These are phyloP conservation scores for Brachypterus glaber DNA, from an alignment of 2,888 invertebrate genomes.

Conservation along the genomic window DNA sequence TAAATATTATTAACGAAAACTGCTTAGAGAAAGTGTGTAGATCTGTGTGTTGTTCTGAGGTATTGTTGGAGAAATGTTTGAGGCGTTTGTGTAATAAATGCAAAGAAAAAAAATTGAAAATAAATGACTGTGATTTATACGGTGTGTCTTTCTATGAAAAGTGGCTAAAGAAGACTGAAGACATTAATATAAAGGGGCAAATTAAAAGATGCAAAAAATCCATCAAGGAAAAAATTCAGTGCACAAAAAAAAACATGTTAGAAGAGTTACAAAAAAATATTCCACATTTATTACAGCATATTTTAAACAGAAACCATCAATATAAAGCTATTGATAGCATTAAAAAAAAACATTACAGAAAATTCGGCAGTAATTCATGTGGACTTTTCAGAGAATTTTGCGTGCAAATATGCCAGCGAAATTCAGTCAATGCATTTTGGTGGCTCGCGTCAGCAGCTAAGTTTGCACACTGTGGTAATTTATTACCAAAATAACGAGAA, in stretches of 20 bases:
- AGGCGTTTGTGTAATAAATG: too few relatives aligned
- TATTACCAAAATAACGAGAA: too few relatives aligned
- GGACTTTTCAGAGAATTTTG: slow-evolving; percentile 9
- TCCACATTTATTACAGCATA: slow-evolving; percentile 8
- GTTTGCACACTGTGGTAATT: slow-evolving; percentile 9
- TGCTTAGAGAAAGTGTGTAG: not conserved
- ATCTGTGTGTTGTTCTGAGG: not conserved
- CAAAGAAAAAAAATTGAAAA: too few relatives aligned
- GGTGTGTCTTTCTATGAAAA: too few relatives aligned
- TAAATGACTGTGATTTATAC: too few relatives aligned
- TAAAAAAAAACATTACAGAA: slow-evolving; percentile 1
- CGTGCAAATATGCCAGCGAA: slow-evolving; percentile 9
- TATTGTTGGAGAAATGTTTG: too few relatives aligned
- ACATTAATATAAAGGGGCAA: too few relatives aligned
- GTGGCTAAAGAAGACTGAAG: too few relatives aligned
- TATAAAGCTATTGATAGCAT: slow-evolving; percentile 3
- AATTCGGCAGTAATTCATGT: slow-evolving; percentile 9
- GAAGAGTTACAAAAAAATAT: too few relatives aligned
- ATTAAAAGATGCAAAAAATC: too few relatives aligned
- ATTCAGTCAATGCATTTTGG: slow-evolving; percentile 13
- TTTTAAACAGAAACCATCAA: slow-evolving; percentile 10
- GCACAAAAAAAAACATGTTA: too few relatives aligned
- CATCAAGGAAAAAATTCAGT: too few relatives aligned
- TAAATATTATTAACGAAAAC: not conserved
- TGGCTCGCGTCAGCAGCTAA: slow-evolving; percentile 9